Evolutionary conservation across 2,797 vertebrate species (phyloP).

Genomic region (Sebastes steindachneri): DNA sequence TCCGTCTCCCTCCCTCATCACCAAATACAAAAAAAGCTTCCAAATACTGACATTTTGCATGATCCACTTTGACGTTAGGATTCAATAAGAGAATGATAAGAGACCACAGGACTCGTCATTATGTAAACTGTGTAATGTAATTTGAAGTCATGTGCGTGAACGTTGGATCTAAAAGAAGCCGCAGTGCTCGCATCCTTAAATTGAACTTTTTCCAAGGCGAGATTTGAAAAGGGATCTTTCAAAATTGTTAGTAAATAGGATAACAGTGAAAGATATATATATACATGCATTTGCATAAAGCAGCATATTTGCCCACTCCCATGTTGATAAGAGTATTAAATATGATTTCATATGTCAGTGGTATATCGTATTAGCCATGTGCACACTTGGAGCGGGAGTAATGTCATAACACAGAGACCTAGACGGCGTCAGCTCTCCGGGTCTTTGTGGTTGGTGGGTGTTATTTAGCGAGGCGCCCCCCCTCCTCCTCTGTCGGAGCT

Average conservation of each 20-base stretch:
- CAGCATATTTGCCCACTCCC: no score
- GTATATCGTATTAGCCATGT: no score
- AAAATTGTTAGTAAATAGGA: not conserved
- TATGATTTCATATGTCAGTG: not conserved
- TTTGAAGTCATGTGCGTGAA: not conserved
- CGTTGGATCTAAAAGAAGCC: no score
- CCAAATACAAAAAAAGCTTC: not conserved
- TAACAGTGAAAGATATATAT: not conserved
- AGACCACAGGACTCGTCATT: not conserved
- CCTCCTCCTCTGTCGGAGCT: not conserved
- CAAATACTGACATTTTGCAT: not conserved
- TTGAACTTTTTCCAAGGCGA: not conserved
- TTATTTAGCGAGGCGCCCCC: not conserved
- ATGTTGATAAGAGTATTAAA: no score
- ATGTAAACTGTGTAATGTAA: not conserved
- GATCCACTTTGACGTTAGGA: not conserved
- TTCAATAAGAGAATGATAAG: not conserved
- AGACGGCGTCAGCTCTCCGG: no score
- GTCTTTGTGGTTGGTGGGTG: no score
- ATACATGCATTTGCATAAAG: no score
- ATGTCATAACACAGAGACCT: no score
- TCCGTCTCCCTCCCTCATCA: not conserved
- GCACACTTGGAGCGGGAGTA: no score
- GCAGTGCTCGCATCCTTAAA: not conserved
- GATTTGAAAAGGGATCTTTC: not conserved